Base-by-base conservation (phyloP, 1,140 invertebrate species). In the Neotoxoptera formosana region DNA sequence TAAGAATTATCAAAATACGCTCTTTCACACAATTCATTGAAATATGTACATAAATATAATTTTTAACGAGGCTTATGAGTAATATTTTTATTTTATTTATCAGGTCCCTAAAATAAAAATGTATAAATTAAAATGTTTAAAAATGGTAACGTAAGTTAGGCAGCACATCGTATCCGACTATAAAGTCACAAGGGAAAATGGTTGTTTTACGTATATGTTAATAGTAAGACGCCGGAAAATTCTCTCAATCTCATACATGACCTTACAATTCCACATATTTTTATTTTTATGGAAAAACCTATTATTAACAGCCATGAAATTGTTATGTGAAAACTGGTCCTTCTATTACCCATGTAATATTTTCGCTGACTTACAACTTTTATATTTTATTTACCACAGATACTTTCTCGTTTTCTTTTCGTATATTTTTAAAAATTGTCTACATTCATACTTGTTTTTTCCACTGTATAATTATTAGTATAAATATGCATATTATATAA, bases 91-190 rank as follows among this genome's bases (percentile, higher is more conserved):
- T 51, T 88, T 7, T 51, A 14, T 34, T n/a, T 88, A 34, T 88
- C 0, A 88, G 47, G 34, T 48, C 21, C 8, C 6, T 53, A 1
- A 25, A 25, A 56, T 36, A 7, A 88, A 88, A 88, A 88, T 34
- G n/a, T 88, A 48, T 88, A 51, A 34, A 88, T n/a, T 47, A 86
- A n/a, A 86, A 86, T 30, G 83, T 51, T 88, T 11, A 88, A 88
- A 0, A 7, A 89, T 47, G 17, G 48, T 53, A 14, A 21, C 9
- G n/a, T 53, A 8, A 25, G 8, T 60, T 9, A 2, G 30, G n/a
- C 48, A 48, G n/a, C n/a, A 89, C 21, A 89, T 53, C 21, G 34
- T 89, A 36, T 20, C 8, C 1, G 87, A 56, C 21, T 36, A 88
- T 56, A 36, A 56, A 9, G 7, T 89, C n/a, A 9, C 45, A 23